A percentile compares a stretch with the other conserved stretches of the same genome.
phyloP scores from a whole-genome alignment of 1,140 invertebrate genomes.

The Hyles vespertilio region DNA sequence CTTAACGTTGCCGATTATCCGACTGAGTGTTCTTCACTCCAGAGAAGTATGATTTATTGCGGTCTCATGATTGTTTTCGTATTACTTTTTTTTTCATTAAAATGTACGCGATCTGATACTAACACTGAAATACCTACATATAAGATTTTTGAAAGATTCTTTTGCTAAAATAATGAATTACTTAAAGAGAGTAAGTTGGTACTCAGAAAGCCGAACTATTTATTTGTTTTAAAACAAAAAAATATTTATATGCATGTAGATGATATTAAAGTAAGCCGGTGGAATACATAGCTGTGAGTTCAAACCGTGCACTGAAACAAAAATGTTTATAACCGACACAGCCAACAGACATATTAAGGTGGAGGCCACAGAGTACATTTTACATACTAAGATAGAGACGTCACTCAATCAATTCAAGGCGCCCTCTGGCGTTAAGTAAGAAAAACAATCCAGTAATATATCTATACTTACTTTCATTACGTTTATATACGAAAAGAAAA shows the following conservation, averaged over 20 bases:
- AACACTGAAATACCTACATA: neutral
- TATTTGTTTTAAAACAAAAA: too few relatives aligned
- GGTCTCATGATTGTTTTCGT: slow-evolving; percentile 13
- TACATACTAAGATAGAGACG: too few relatives aligned
- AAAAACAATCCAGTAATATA: too few relatives aligned
- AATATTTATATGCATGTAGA: neutral
- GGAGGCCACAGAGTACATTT: too few relatives aligned
- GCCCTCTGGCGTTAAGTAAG: too few relatives aligned
- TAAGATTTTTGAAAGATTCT: neutral
- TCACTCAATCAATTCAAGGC: too few relatives aligned
- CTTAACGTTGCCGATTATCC: slow-evolving; percentile 70
- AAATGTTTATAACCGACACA: neutral
- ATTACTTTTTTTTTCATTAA: neutral
- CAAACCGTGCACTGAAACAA: neutral
- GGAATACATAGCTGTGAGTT: neutral
- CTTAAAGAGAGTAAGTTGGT: neutral
- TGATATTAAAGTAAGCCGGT: neutral
- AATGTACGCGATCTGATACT: neutral
- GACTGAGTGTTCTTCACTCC: slow-evolving; percentile 50
- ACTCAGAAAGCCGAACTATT: too few relatives aligned
- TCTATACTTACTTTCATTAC: too few relatives aligned
- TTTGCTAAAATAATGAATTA: neutral
- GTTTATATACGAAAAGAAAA: too few relatives aligned
- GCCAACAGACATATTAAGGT: neutral
- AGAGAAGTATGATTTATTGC: slow-evolving; percentile 58